Percentiles rank a stretch among this genome's conserved stretches.
Evolutionary conservation across 2,113 vertebrate genomes (phyloP).

Genomic region (Cavia aperea): DNA sequence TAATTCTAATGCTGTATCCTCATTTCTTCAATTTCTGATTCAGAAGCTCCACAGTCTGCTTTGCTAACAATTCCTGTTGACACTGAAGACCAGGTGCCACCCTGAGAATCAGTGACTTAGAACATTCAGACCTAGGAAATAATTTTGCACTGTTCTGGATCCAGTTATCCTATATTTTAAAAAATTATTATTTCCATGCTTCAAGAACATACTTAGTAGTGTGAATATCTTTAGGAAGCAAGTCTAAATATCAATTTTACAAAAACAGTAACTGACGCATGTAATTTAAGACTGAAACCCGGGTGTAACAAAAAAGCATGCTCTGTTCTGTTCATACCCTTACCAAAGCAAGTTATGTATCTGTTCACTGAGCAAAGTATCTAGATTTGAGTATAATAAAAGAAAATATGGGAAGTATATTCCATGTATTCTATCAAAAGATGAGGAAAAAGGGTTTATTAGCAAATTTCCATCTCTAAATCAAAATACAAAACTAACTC

Average conservation of each 20-base stretch:
- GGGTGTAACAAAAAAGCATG: neutral
- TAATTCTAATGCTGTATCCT: too few species aligned
- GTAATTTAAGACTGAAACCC: neutral
- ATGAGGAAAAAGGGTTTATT: neutral
- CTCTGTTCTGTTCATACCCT: neutral
- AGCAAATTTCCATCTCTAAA: constrained; percentile 15
- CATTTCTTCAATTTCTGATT: too few species aligned
- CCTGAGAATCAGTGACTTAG: neutral
- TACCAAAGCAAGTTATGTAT: neutral
- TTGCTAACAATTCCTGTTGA: neutral
- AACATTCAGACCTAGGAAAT: neutral
- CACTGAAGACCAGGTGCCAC: neutral
- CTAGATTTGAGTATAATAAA: constrained; percentile 5
- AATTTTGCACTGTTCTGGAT: neutral
- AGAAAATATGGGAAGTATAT: neutral
- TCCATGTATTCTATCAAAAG: neutral
- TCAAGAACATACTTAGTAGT: neutral
- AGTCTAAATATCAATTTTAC: neutral
- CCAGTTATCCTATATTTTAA: neutral
- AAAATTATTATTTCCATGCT: neutral
- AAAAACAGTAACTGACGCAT: neutral
- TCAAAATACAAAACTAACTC: constrained; percentile 33
- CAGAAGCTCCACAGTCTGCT: neutral
- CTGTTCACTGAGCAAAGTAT: neutral
- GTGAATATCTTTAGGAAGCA: neutral